phyloP scores from a whole-genome alignment of 2,113 vertebrate genomes.

The Epinephelus fuscoguttatus region DNA sequence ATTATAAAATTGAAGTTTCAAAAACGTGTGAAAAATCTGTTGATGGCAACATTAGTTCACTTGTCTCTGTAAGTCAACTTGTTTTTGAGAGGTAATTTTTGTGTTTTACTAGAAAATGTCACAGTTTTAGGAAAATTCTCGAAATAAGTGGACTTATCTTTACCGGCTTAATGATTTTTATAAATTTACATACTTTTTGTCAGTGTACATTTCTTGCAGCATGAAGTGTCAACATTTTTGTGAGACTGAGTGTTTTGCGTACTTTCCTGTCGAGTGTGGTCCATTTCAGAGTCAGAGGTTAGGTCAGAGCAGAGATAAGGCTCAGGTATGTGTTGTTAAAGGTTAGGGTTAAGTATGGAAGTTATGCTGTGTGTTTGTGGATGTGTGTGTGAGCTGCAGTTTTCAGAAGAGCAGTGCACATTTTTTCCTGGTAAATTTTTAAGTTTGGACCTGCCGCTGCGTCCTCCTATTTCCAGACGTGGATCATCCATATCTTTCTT shows the following conservation, averaged over 20 bases:
- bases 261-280: neutral
- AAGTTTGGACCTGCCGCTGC: no score
- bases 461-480: constrained; percentile 24
- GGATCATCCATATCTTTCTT: constrained; percentile 30
- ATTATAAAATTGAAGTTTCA: no score
- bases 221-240: neutral
- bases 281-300: neutral
- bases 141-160: no score
- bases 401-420: neutral
- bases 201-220: neutral
- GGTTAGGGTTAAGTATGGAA: constrained; percentile 1
- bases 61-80: no score
- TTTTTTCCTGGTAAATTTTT: neutral
- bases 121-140: no score
- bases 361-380: neutral
- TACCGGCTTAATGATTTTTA: no score
- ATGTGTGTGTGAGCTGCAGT: neutral
- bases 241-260: neutral
- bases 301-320: constrained; percentile 2
- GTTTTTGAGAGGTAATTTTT: no score
- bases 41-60: no score
- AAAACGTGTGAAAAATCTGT: no score
- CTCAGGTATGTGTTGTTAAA: constrained; percentile 7
- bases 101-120: no score
- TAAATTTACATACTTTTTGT: neutral